Evolutionary conservation across 1,140 invertebrate genomes (phyloP).

Genomic region (Zaprionus capensis): DNA sequence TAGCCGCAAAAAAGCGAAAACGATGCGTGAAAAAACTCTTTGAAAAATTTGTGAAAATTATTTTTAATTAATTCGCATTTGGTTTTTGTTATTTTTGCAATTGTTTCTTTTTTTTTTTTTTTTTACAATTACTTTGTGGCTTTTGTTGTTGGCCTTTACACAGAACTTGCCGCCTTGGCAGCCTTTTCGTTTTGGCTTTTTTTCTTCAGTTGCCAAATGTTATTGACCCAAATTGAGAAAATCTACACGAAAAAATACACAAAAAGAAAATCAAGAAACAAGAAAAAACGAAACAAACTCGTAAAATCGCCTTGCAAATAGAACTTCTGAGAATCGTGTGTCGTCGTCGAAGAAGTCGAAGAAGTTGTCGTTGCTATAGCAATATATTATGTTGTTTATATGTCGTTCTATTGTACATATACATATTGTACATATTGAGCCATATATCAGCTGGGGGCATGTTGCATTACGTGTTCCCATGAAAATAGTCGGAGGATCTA

Average conservation of each 20-base stretch:
- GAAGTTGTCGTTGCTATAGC: conserved; percentile 13
- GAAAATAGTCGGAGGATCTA: background rate
- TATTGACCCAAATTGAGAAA: conserved; percentile 73
- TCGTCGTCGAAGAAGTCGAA: background rate
- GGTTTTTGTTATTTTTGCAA: conserved; percentile 31
- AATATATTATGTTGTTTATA: background rate
- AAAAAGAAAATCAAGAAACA: conserved; percentile 10
- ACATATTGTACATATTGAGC: background rate
- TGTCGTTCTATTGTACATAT: background rate
- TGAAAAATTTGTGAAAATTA: conserved; percentile 66
- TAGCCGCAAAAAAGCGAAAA: conserved; percentile 2
- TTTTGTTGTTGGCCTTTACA: conserved; percentile 50
- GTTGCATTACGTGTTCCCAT: background rate
- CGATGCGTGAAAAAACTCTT: background rate
- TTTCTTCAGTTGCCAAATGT: conserved; percentile 71
- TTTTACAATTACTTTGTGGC: conserved; percentile 52
- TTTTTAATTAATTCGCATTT: conserved; percentile 70
- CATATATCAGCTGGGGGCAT: conserved; percentile 1
- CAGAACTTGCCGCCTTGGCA: conserved; percentile 74
- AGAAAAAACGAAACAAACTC: conserved; percentile 40
- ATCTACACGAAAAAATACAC: background rate
- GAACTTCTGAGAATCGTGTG: conserved; percentile 27
- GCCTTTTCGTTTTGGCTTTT: conserved; percentile 42
- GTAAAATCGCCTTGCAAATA: conserved; percentile 32
- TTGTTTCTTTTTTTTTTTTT: conserved; percentile 40